Evolutionary conservation across 2,888 invertebrate genomes (phyloP), one percentile per base, ranked within the genome.

Genomic region (Mimumesa dahlbomi): DNA sequence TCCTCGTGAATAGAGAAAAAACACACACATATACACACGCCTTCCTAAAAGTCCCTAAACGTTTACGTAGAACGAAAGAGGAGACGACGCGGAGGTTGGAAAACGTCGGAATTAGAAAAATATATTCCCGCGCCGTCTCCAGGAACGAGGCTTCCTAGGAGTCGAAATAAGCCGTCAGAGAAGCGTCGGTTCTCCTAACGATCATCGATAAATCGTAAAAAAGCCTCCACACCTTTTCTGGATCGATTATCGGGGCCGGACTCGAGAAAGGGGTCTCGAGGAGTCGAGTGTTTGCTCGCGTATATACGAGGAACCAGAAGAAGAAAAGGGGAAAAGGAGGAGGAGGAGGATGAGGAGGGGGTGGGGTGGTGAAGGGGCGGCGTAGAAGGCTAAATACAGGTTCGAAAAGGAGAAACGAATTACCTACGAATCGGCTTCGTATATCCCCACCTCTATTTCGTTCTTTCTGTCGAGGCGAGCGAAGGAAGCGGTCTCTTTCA

Each of bases 361-460:
- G 29, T 14, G 22, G 25, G 21, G 25, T 4, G 49, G n/a, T n/a
- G n/a, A n/a, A n/a, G 56, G 43, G n/a, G 14, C 54, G 59, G 49
- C 48, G 68, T 46, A 64, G 58, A n/a, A n/a, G 56, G 43, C 65
- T 78, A 79, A 83, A 79, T 75, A 75, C 77, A 74, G 78, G 68
- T 73, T 81, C 77, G 75, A 81, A 77, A 82, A 67, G 82, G 73
- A 79, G 81, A 84, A 81, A 79, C 76, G 75, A 81, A 81, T 84
- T 78, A 81, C 79, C 73, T 77, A 80, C 69, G 79, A 80, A 70
- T 80, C 79, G 68, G 69, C 69, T 63, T 48, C 54, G 56, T 54
- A 45, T 52, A n/a, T 40, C 53, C 45, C 36, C 56, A 19, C 48
- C 46, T 58, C 63, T 66, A 58, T 58, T 54, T n/a, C 62, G 46